Percentiles rank a stretch among this genome's conserved stretches.
Evolutionary conservation across 2,797 vertebrate species (phyloP).

Genomic region (Geotrypetes seraphini): DNA sequence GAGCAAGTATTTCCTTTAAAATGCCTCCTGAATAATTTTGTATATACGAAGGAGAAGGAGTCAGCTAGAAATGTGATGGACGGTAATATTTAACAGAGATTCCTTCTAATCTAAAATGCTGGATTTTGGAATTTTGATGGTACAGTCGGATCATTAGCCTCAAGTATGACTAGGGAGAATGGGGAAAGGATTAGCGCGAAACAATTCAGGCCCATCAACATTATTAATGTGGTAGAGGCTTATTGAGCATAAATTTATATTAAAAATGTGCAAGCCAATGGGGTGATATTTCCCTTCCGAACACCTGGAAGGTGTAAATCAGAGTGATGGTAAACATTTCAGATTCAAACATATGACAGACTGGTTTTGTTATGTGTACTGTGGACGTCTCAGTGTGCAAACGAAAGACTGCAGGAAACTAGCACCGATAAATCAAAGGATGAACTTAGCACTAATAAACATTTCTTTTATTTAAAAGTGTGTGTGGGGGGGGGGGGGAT

Average conservation of each 20-base stretch:
- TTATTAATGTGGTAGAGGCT: slow-evolving; percentile 61
- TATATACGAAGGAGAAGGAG: no score
- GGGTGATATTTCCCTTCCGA: slow-evolving; percentile 59
- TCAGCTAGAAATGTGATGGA: accelerated
- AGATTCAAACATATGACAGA: slow-evolving; percentile 51
- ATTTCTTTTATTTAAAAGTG: slow-evolving; percentile 9
- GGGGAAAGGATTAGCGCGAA: no score
- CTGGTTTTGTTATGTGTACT: slow-evolving; percentile 18
- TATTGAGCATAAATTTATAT: slow-evolving; percentile 56
- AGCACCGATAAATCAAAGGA: slow-evolving; percentile 40
- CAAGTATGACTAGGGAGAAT: no score
- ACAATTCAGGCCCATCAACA: slow-evolving; percentile 42
- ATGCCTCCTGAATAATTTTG: no score
- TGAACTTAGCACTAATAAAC: slow-evolving; percentile 27
- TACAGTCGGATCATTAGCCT: not conserved
- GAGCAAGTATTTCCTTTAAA: no score
- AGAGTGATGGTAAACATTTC: slow-evolving; percentile 77
- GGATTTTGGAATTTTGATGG: not conserved
- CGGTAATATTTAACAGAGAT: accelerated
- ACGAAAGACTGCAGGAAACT: slow-evolving; percentile 22
- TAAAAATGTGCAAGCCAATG: slow-evolving; percentile 53
- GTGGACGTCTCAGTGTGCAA: slow-evolving; percentile 14
- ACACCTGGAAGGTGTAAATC: slow-evolving; percentile 96
- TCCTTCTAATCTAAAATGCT: not conserved
- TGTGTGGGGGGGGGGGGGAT: no score